Evolutionary conservation across 1,140 invertebrate species (phyloP), one percentile per base, ranked within the genome.

Genomic region (Drosophila baimaii): DNA sequence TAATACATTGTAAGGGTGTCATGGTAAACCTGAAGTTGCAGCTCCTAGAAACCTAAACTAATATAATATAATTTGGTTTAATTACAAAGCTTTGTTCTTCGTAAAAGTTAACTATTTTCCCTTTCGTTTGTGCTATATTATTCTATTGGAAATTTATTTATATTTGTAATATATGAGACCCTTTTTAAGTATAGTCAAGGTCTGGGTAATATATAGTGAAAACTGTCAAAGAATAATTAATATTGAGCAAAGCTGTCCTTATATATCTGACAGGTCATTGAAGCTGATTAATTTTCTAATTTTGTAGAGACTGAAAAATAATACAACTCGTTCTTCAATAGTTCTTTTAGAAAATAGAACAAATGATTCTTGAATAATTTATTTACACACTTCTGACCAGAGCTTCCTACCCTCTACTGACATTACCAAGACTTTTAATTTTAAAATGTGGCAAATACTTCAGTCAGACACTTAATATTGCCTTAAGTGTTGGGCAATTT

Each of bases 401-500:
- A 47, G 10, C 0, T 5, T 0, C 10, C 4, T 5, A 13, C 5
- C 10, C 9, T 25, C 17, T 21, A 12, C 25, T 8, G 3, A 3
- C 9, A 17, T n/a, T 13, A 13, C 1, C 5, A 10, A 17, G 15
- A 1, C 25, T 21, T 31, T 31, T 27, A 21, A 51, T n/a, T 31
- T 25, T 13, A 15, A 41, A 44, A 62, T n/a, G 39, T 29, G 5
- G 2, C 4, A 6, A 39, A 21, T 39, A 19, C 31, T 19, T n/a
- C 8, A 41, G 5, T 5, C 17, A 6, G 7, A 64, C 29, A 64
- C 29, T 35, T 63, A 35, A 29, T 19, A 6, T 23, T 21, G 51
- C 17, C 51, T 23, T 1, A 23, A 35, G 51, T 54, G 51, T 12
- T 46, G 58, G 23, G 23, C 27, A 43, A 27, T 44, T 65, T 27